phyloP scores from a whole-genome alignment of 2,888 invertebrate species.

The Drosophila macrospina region DNA sequence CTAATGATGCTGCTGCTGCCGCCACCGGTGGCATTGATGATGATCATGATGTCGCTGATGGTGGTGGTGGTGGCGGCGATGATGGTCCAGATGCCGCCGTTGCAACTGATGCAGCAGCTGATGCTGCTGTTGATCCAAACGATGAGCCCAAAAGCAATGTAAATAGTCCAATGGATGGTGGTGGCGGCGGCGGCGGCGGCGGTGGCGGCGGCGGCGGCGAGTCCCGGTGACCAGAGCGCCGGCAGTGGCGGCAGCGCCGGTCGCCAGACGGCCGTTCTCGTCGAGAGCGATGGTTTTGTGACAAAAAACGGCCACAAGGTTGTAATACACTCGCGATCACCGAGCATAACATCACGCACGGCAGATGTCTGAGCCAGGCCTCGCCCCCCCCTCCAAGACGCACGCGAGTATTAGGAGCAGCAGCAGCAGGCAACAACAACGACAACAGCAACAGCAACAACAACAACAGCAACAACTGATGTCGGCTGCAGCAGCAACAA shows the following conservation, averaged over 20 bases:
- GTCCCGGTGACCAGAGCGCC: constrained; percentile 87
- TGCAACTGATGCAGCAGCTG: constrained; percentile 35
- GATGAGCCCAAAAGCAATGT: constrained; percentile 51
- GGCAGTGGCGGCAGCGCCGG: constrained; percentile 78
- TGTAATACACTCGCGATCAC: constrained; percentile 94
- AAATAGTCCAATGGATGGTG: constrained; percentile 73
- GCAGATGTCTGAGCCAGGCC: constrained; percentile 94
- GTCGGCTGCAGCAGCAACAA: constrained; percentile 44
- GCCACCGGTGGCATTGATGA: constrained; percentile 75
- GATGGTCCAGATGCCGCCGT: background rate
- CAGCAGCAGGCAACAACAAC: constrained; percentile 43
- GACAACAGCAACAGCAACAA: constrained; percentile 56
- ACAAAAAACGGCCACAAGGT: constrained; percentile 96
- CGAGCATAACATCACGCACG: constrained; percentile 92
- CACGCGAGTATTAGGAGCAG: constrained; percentile 84
- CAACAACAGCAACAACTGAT: constrained; percentile 54
- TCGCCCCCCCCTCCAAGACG: constrained; percentile 89
- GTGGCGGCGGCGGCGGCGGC: constrained; percentile 37
- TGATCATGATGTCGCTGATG: constrained; percentile 69
- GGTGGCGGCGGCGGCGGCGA: constrained; percentile 65
- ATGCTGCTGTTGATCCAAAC: constrained; percentile 26
- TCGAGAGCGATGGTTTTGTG: constrained; percentile 93
- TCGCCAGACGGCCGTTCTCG: constrained; percentile 93
- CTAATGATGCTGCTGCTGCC: constrained; percentile 79
- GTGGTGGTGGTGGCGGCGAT: background rate